Conservation (phyloP, 2,888 invertebrate species). For the Sympetrum striolatum region DNA sequence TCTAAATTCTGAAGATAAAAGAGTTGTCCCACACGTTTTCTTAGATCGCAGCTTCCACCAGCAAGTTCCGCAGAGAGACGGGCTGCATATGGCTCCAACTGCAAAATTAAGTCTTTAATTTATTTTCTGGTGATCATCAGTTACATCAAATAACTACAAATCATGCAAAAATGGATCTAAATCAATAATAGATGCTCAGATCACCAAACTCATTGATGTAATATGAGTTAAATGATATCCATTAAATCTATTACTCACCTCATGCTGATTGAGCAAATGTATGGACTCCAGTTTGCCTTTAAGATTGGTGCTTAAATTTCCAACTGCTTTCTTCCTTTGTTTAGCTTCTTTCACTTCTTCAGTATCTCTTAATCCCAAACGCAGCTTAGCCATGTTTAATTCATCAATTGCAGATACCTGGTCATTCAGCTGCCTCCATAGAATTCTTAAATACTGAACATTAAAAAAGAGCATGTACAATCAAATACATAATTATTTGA, state of each 20-base stretch:
- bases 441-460: constrained; percentile 54
- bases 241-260: constrained; percentile 54
- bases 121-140: background rate
- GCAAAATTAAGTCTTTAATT: background rate
- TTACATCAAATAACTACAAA: background rate
- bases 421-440: constrained; percentile 60
- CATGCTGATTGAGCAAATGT: constrained; percentile 58
- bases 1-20: constrained; percentile 71
- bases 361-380: constrained; percentile 60
- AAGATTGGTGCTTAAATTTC: constrained; percentile 56
- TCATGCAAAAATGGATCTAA: background rate
- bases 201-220: background rate
- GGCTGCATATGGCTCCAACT: constrained; percentile 54
- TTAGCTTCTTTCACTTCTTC: background rate
- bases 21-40: constrained; percentile 67
- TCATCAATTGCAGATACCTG: constrained; percentile 71
- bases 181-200: too few relatives aligned
- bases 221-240: background rate
- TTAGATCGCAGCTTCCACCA: constrained; percentile 57
- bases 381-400: constrained; percentile 72
- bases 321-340: constrained; percentile 52
- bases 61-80: constrained; percentile 54
- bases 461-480: background rate
- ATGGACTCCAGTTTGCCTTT: constrained; percentile 57
- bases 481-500: background rate